Percentiles rank a stretch among this genome's conserved stretches.
Evolutionary conservation across 2,888 invertebrate species (phyloP).

Genomic region (Piscicola geometra): DNA sequence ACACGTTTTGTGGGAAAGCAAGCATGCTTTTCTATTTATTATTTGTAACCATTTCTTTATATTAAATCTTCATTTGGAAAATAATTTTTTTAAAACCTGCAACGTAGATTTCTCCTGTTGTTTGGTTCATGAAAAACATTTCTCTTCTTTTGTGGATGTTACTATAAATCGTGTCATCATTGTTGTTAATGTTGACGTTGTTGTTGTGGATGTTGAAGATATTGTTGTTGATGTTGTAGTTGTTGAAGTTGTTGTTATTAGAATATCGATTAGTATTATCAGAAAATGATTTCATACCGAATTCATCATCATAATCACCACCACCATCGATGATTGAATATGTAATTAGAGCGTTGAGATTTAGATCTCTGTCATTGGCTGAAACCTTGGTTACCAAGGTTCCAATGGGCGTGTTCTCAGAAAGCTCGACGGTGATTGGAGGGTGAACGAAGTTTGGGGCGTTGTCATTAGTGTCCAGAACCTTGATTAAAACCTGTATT

Average conservation of each 20-base stretch:
- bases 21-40: too few relatives aligned
- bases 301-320: too few relatives aligned
- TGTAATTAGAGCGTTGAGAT: not conserved
- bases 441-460: not conserved
- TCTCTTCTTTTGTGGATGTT: not conserved
- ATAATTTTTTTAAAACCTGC: too few relatives aligned
- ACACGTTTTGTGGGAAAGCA: too few relatives aligned
- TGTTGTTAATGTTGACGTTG: not conserved
- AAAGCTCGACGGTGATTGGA: not conserved
- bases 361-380: slow-evolving; percentile 4
- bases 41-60: too few relatives aligned
- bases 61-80: too few relatives aligned
- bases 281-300: too few relatives aligned
- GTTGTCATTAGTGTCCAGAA: slow-evolving; percentile 12
- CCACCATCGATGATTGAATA: not conserved
- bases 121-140: not conserved
- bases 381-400: slow-evolving; percentile 1
- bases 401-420: slow-evolving; percentile 13
- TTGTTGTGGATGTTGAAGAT: not conserved
- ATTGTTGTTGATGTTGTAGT: not conserved
- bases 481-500: not conserved
- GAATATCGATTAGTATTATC: too few relatives aligned
- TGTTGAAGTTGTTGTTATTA: not conserved
- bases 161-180: not conserved
- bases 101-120: not conserved